Evolutionary conservation across 2,888 invertebrate species (phyloP), one percentile per base, ranked within the genome.

Genomic region (Nebria brevicollis): DNA sequence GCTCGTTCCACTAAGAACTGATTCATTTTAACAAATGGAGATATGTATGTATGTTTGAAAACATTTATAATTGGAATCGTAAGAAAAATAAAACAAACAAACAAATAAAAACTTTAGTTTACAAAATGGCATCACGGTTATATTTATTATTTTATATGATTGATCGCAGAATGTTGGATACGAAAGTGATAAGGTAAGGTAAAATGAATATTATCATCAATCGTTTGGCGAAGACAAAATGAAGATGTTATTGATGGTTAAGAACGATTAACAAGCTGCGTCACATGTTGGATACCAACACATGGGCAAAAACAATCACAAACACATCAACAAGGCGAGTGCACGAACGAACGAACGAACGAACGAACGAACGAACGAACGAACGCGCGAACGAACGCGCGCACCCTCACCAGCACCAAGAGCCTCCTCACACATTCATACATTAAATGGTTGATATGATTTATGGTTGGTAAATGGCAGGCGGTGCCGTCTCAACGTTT

Each of bases 221-320:
- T 13, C 54, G 54, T 54, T 54, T 54, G 54, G 54, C 54, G 54
- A 54, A 54, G 54, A 54, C 7, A 68, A 68, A 68, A 68, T 68
- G 68, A 68, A 15, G 68, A 68, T 68, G 68, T 68, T 68, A 68
- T 68, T 68, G 68, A 68, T 10, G 68, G 20, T 20, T 20, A 20
- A 20, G 68, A 15, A 68, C 68, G 68, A 68, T 68, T 68, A 68
- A 68, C 68, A 68, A 68, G 20, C 68, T 11, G 20, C 68, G 68
- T 26, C 68, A 54, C 54, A 54, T 54, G 54, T 54, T 54, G 8
- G 54, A 8, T 11, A 54, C 54, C 54, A 54, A 54, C 54, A 54
- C 54, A 54, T 54, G 2, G 1, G 7, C 54, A 54, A 54, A 54
- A 54, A 54, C 54, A 54, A 54, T 54, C 54, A 54, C 54, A 54